Evolutionary conservation across 2,888 invertebrate species (phyloP), one percentile per base, ranked within the genome.

Genomic region (Ellobium chinense): DNA sequence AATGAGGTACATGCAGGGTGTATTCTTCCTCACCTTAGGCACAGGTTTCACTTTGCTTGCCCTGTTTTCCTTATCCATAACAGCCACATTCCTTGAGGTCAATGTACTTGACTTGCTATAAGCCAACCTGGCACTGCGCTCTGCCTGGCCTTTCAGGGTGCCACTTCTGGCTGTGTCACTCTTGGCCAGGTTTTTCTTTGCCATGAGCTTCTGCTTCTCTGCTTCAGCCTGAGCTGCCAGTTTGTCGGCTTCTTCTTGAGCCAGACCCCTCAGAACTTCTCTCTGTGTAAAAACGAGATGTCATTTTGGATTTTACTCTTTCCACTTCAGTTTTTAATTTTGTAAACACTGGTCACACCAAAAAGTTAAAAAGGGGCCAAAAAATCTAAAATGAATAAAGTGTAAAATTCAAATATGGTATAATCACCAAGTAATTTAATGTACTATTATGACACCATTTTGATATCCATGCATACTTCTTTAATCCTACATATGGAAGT

Each of bases 61-160:
- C 54, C 27, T 74, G 66, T 78, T 83, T 65, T 75, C 78, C 72
- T 70, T 74, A 34, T 73, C 68, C 24, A 24, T 60, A n/a, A 21
- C 36, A 31, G 65, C 46, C 34, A 39, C 21, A 68, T 34, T 18
- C 34, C 37, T 12, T 21, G 29, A 37, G 21, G 56, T 9, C 14
- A 31, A 29, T 1, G 27, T 2, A 58, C 31, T 68, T 54, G 66
- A 29, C 24, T 65, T 68, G 9, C 39, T 29, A 37, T 68, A 69
- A 31, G 60, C 27, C 80, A 66, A 56, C 84, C 87, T 84, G 85
- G 84, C 74, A 84, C 78, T 36, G 83, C 83, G 66, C 46, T 69
- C 62, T 37, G 69, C 73, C 82, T 83, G 81, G 24, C 74, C 60
- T 18, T 24, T 65, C 4, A 62, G 31, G 34, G 12, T 24, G 12